Conservation (phyloP, 2,797 vertebrate genomes). For the Cyprinella venusta region DNA sequence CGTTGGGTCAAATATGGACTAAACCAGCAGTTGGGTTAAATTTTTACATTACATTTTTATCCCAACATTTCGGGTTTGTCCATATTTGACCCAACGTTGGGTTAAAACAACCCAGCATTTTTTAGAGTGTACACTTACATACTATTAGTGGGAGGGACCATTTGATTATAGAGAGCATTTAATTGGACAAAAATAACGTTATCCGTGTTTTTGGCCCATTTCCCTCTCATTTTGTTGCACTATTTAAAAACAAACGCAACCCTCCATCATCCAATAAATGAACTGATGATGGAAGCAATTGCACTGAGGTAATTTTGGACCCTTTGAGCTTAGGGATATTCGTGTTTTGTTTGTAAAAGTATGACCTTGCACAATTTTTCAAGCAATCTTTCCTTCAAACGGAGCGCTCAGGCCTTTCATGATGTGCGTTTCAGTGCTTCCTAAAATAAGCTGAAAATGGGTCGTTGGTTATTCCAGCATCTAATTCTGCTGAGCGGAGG, state of each 20-base stretch:
- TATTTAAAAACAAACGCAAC: neutral
- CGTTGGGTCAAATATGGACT: too few relatives aligned
- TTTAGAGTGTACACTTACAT: neutral
- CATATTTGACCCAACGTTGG: too few relatives aligned
- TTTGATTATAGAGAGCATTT: neutral
- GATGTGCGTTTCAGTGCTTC: conserved; percentile 49
- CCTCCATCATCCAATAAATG: neutral
- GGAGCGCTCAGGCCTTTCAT: conserved; percentile 1
- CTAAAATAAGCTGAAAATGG: conserved; percentile 57
- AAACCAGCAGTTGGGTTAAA: too few relatives aligned
- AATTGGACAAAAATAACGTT: neutral
- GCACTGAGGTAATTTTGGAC: neutral
- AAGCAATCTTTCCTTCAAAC: neutral
- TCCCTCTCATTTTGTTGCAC: neutral
- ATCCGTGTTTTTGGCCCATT: neutral
- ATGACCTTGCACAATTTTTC: conserved; percentile 15
- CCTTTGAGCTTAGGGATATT: neutral
- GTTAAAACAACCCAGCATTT: too few relatives aligned
- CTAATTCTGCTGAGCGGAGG: conserved; percentile 47
- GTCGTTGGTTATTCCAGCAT: conserved; percentile 46
- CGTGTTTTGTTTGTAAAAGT: neutral
- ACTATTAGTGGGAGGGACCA: neutral
- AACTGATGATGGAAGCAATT: neutral
- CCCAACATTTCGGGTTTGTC: too few relatives aligned
- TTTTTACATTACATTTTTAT: too few relatives aligned